Conservation (phyloP, 2,888 invertebrate genomes). For the Sturmia bella region DNA sequence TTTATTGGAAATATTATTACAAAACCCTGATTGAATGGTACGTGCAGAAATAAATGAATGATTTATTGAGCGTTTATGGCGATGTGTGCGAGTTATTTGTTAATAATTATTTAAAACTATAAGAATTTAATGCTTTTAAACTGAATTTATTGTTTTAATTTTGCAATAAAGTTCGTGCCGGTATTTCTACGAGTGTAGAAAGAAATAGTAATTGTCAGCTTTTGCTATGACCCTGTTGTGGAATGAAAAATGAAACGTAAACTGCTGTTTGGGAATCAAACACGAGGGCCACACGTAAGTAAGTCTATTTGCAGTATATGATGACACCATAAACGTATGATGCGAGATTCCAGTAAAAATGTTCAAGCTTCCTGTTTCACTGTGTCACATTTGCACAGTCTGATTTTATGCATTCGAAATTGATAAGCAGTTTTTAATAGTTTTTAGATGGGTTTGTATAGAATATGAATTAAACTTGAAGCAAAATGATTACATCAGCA, state of each 20-base stretch:
- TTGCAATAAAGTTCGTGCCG: slow-evolving; percentile 14
- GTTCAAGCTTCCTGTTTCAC: slow-evolving; percentile 15
- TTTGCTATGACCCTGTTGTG: slow-evolving; percentile 25
- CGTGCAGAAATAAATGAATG: slow-evolving; percentile 28
- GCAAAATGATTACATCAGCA: slow-evolving; percentile 13
- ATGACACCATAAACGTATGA: slow-evolving; percentile 23
- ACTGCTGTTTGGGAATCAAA: background rate
- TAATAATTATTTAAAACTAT: slow-evolving; percentile 30
- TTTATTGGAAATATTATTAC: slow-evolving; percentile 44
- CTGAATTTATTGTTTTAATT: slow-evolving; percentile 20
- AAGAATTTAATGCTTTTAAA: slow-evolving; percentile 20
- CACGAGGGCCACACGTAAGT: slow-evolving; percentile 19
- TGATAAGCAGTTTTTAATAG: background rate
- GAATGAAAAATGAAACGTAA: slow-evolving; percentile 21
- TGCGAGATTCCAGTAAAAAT: background rate
- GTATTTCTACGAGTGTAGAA: slow-evolving; percentile 25
- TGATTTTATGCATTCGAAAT: slow-evolving; percentile 26
- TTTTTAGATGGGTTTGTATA: background rate
- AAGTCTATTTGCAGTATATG: slow-evolving; percentile 22
- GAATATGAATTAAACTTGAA: slow-evolving; percentile 26
- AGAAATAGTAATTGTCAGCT: slow-evolving; percentile 6
- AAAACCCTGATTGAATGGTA: slow-evolving; percentile 30
- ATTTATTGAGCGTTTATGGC: background rate
- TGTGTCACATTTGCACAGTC: background rate
- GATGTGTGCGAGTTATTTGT: background rate